These are phyloP conservation scores for Spermophilus dauricus DNA, from an alignment of 2,113 vertebrate genomes.

Conservation along the genomic window DNA sequence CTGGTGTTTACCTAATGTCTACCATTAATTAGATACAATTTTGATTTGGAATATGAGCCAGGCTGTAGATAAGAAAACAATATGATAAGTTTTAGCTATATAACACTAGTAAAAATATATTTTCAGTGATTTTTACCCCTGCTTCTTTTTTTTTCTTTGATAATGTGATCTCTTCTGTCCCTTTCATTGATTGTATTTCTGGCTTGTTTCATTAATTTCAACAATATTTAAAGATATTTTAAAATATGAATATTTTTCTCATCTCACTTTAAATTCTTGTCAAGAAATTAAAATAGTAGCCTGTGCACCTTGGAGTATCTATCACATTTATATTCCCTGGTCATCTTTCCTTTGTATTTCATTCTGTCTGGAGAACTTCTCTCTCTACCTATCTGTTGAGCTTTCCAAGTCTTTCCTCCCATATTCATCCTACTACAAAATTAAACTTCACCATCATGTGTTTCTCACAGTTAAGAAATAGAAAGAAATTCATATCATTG, in stretches of 20 bases:
- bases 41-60: background rate
- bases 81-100: background rate
- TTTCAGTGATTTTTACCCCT: background rate
- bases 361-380: conserved; percentile 12
- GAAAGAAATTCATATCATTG: background rate
- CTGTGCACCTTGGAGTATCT: background rate
- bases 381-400: conserved; percentile 23
- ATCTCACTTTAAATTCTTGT: background rate
- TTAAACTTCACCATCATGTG: conserved; percentile 39
- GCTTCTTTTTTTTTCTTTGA: background rate
- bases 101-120: background rate
- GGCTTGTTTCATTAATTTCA: background rate
- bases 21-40: background rate
- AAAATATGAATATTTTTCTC: background rate
- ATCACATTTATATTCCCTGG: background rate
- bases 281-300: background rate
- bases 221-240: background rate
- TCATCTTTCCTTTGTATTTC: conserved; percentile 50
- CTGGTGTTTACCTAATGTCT: background rate
- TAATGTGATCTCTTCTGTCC: background rate
- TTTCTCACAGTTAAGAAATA: conserved; percentile 22
- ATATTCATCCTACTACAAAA: conserved; percentile 17
- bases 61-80: background rate
- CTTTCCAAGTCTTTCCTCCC: background rate
- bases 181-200: background rate